Conservation (phyloP, 1,140 invertebrate genomes). For the Magallana gigas region DNA sequence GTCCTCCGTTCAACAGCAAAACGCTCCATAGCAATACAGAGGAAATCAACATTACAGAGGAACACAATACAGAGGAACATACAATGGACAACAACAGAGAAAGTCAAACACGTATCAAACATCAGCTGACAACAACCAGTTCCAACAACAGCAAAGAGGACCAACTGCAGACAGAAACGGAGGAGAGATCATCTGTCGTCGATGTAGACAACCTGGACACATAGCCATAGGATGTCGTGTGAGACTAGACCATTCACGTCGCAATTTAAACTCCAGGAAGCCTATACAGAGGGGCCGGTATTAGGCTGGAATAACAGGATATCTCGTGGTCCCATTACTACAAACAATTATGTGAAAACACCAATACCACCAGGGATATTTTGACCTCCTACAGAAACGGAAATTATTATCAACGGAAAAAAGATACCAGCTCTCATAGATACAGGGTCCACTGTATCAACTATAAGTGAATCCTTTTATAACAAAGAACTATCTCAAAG, state of each 20-base stretch:
- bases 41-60: neutral
- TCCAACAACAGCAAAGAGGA: neutral
- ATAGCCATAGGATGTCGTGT: conserved; percentile 51
- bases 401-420: conserved; percentile 31
- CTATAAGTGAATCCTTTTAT: conserved; percentile 48
- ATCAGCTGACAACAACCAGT: neutral
- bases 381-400: conserved; percentile 42
- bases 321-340: conserved; percentile 2
- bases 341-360: conserved; percentile 6
- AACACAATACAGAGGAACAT: neutral
- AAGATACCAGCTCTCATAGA: conserved; percentile 46
- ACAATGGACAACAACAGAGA: neutral
- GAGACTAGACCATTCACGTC: conserved; percentile 42
- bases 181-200: conserved; percentile 39
- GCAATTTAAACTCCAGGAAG: conserved; percentile 50
- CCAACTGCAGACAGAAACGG: too few relatives aligned
- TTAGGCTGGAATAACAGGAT: conserved; percentile 26
- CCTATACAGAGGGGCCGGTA: conserved; percentile 48
- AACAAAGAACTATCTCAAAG: conserved; percentile 3
- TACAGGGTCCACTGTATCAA: conserved; percentile 42
- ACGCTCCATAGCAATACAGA: neutral
- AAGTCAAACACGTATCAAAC: neutral
- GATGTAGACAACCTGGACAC: conserved; percentile 51
- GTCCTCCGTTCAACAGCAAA: neutral
- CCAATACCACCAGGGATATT: conserved; percentile 40